Evolutionary conservation across 2,113 vertebrate genomes (phyloP), one percentile per base, ranked within the genome.

Genomic region (Aspiorhynchus laticeps): DNA sequence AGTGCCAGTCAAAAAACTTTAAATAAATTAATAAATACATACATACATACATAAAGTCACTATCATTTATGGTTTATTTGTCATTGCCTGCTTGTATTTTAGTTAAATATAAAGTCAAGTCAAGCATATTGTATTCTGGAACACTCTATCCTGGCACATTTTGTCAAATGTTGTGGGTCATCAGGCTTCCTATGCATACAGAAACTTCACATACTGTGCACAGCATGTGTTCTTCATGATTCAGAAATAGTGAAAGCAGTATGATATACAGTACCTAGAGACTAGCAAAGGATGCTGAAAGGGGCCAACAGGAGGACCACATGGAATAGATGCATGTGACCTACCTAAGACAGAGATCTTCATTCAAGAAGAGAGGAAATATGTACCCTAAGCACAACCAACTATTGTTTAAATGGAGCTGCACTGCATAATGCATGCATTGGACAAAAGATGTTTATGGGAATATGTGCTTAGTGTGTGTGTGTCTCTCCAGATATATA

Each of bases 281-380:
- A 78, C 26, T 28, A 78, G 15, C 14, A 28, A 7, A 48, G 46
- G 26, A 77, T 1, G n/a, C n/a, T 51, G 15, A 78, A 51, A 78
- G 46, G 26, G 75, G 75, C 7, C 2, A 7, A 26, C 75, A 51
- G 46, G 15, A 53, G 46, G 76, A 78, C 46, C 75, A 5, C 9
- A 53, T 33, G 26, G 75, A 53, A 53, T 51, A 78, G 15, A 78
- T 53, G 24, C n/a, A 77, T 77, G 15, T 80, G 78, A 41, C 53
- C 24, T 36, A 63, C 11, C 33, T 80, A 71, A 83, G 26, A 71
- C 21, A 15, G 79, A 41, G 21, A 63, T 80, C 78, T 63, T 80
- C 53, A 41, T 36, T 56, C 24, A 26, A 28, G 46, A 33, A 8
- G 76, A 24, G 26, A 28, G 8, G 48, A 63, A 33, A 41, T 43